Conservation (phyloP, 2,797 vertebrate genomes). For the Brachyalestes nurse region DNA sequence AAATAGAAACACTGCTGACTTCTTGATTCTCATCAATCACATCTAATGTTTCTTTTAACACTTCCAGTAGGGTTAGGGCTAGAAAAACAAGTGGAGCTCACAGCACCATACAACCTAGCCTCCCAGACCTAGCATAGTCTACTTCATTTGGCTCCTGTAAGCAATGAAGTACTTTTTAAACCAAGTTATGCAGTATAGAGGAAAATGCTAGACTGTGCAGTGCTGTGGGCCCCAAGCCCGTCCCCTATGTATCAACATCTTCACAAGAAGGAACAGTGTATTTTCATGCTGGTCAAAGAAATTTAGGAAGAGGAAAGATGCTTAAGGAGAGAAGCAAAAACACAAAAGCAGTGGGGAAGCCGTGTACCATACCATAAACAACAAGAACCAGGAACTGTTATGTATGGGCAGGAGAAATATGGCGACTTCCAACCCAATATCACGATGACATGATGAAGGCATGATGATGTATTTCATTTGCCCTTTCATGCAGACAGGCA, state of each 20-base stretch:
- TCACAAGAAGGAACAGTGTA: constrained; percentile 27
- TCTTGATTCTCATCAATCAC: neutral
- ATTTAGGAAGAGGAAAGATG: neutral
- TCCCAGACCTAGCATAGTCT: neutral
- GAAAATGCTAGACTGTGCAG: constrained; percentile 78
- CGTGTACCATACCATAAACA: constrained; percentile 1
- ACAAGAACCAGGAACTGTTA: neutral
- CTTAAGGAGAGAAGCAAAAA: constrained; percentile 4
- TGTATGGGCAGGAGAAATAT: neutral
- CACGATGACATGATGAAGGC: neutral
- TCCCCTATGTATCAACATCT: neutral
- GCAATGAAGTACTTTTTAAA: neutral
- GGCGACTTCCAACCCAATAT: neutral
- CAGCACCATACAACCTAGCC: neutral
- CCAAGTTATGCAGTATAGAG: neutral
- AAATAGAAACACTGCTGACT: neutral
- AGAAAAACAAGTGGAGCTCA: neutral
- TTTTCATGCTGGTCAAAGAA: constrained; percentile 12
- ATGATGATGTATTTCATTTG: constrained; percentile 13
- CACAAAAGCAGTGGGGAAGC: neutral
- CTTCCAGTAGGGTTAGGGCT: neutral
- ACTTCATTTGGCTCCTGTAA: neutral
- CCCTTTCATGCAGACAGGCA: constrained; percentile 16
- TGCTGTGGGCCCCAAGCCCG: constrained; percentile 41
- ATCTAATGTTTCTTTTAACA: neutral